Conservation (phyloP, 2,888 invertebrate genomes). For the Horisme vitalbata region DNA sequence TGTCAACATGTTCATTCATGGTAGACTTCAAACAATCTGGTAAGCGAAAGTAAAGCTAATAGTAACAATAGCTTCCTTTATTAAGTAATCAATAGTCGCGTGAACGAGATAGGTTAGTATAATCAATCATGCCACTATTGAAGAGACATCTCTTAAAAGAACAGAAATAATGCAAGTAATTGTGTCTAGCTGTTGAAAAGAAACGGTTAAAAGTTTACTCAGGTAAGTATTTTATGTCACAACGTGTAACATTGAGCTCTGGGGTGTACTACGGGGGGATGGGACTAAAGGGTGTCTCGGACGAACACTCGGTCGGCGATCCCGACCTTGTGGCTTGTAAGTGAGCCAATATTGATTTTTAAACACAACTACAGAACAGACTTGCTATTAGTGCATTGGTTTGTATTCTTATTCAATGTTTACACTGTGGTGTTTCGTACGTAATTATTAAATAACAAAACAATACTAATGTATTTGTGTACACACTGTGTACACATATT, state of each 20-base stretch:
- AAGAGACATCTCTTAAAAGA: not conserved
- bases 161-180: constrained; percentile 9
- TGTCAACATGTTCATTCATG: not conserved
- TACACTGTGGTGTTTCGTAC: too few relatives aligned
- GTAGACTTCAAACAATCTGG: too few relatives aligned
- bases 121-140: not conserved
- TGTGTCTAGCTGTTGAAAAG: constrained; percentile 56
- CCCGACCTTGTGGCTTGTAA: constrained; percentile 53
- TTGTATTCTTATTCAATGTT: not conserved
- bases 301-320: constrained; percentile 52
- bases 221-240: constrained; percentile 74
- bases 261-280: constrained; percentile 59
- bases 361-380: constrained; percentile 42
- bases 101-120: constrained; percentile 2
- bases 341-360: constrained; percentile 61
- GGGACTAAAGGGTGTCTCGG: constrained; percentile 58
- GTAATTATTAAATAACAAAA: too few relatives aligned
- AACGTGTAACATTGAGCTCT: constrained; percentile 64
- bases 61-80: too few relatives aligned
- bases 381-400: not conserved
- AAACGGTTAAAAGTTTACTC: constrained; percentile 65
- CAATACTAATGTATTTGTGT: too few relatives aligned
- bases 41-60: too few relatives aligned
- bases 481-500: too few relatives aligned
- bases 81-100: not conserved